Base-by-base conservation (phyloP, 1,140 invertebrate genomes). In the Psilanteris sp. region DNA sequence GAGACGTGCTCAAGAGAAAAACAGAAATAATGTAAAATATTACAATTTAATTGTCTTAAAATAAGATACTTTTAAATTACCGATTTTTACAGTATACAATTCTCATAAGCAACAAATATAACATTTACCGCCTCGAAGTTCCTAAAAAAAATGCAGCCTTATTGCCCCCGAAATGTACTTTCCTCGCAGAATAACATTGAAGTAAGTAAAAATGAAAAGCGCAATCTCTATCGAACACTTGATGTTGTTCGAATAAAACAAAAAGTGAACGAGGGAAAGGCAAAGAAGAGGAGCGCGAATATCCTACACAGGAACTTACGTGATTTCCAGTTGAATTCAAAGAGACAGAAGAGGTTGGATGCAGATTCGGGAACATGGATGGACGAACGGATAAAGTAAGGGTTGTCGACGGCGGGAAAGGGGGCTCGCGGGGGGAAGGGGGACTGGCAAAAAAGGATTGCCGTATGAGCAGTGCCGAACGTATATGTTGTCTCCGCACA, bases 261-360 rank as follows among this genome's bases (percentile, higher is more conserved):
- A 67, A 62, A 59, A 34, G 15, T 9, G 22, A 52, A 18, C 18
- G 41, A 43, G 15, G n/a, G n/a, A 34, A 72, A 34, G 41, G 16
- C 14, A 46, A 57, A 46, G 43, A 11, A 52, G 27, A 24, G 8
- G 14, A 22, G 41, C 43, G 37, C 44, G 50, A 73, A 70, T 78
- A 64, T 77, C 62, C 71, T 59, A 46, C 43, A 64, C 44, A 41
- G 52, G 61, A 77, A 77, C 48, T 73, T 77, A 73, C 62, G 57
- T 68, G 66, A 78, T 78, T 78, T 78, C 57, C 57, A 70, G 55
- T 73, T 57, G 68, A 68, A 75, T 68, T 75, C 54, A 75, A 62
- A 75, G 62, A 75, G 48, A 74, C 71, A 74, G 71, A 74, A 67
- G 54, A 67, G 62, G 54, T 61, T 74, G 61, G 54, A 67, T 74